Evolutionary conservation across 2,113 vertebrate species (phyloP).

Genomic region (Astatotilapia flaviijosephi): DNA sequence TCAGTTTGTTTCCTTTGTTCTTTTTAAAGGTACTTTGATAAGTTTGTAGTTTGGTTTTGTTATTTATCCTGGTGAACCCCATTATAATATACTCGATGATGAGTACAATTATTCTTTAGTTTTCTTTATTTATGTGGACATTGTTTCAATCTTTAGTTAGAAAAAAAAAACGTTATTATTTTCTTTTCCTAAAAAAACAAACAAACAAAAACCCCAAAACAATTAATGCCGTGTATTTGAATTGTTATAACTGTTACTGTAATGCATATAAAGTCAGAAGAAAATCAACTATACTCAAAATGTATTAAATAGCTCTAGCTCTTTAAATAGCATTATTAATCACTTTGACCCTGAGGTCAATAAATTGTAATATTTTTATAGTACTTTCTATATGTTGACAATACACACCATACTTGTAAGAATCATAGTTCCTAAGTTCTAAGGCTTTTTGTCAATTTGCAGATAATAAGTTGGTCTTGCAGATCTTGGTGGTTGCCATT

Average conservation of each 20-base stretch:
- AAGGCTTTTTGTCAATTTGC: background rate
- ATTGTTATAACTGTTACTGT: background rate
- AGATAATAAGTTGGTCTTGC: background rate
- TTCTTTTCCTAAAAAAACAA: background rate
- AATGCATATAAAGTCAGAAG: background rate
- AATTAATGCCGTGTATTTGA: background rate
- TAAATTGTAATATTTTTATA: background rate
- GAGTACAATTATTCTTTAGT: background rate
- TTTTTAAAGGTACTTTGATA: background rate
- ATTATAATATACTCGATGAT: background rate
- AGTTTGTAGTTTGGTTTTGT: background rate
- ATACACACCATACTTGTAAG: background rate
- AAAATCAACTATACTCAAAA: background rate
- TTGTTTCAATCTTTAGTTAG: background rate
- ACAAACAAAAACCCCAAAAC: background rate
- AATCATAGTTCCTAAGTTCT: background rate
- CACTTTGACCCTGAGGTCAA: background rate
- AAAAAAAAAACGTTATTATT: background rate
- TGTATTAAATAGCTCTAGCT: background rate
- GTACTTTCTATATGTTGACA: background rate
- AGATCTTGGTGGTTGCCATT: background rate
- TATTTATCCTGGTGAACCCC: background rate
- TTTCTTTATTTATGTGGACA: background rate
- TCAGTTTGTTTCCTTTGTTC: background rate
- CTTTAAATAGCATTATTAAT: background rate